A percentile compares a stretch with the other conserved stretches of the same genome.
phyloP scores from a whole-genome alignment of 2,113 vertebrate genomes.

The Scopus umbretta region DNA sequence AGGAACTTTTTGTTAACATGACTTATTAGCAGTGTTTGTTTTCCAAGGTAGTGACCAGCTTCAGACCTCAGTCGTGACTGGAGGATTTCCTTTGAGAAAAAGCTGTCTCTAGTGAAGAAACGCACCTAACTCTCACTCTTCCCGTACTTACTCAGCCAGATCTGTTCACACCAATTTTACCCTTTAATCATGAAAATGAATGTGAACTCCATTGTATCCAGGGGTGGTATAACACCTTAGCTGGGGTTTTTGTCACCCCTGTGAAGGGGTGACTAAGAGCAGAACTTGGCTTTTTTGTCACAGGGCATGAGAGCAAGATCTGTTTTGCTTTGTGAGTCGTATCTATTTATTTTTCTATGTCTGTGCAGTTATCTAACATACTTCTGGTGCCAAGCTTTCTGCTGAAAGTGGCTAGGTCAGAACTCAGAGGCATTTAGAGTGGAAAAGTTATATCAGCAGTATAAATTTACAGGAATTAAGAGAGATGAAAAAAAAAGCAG shows the following conservation, averaged over 20 bases:
- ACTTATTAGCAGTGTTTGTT: background rate
- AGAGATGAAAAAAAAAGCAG: background rate
- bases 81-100: background rate
- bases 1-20: background rate
- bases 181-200: background rate
- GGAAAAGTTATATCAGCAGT: background rate
- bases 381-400: background rate
- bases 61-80: background rate
- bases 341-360: background rate
- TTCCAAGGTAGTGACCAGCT: background rate
- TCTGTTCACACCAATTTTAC: background rate
- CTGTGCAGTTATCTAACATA: background rate
- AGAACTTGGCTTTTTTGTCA: background rate
- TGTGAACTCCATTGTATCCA: background rate
- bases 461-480: background rate
- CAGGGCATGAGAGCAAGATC: background rate
- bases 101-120: background rate
- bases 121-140: background rate
- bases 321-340: background rate
- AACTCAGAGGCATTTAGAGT: background rate
- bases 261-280: background rate
- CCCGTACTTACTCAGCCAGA: background rate
- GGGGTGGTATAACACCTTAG: background rate
- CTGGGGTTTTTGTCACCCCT: background rate
- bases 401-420: background rate